Conservation (phyloP, 2,797 vertebrate genomes). For the Rhinophrynus dorsalis region DNA sequence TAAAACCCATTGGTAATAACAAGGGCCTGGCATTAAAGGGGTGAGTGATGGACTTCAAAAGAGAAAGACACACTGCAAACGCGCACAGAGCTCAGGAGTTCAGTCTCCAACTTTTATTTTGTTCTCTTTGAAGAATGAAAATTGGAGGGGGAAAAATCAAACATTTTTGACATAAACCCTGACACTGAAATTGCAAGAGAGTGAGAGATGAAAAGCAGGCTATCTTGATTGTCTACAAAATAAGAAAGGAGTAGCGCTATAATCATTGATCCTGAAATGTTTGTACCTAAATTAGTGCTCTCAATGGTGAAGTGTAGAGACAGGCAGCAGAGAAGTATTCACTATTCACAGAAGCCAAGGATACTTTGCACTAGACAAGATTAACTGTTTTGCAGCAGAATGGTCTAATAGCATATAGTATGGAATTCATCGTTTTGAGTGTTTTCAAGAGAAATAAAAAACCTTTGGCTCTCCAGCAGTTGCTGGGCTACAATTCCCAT, state of each 20-base stretch:
- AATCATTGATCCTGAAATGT: constrained; percentile 79
- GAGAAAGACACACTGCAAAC: constrained; percentile 63
- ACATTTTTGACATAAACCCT: constrained; percentile 74
- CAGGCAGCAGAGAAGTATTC: constrained; percentile 62
- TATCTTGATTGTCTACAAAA: constrained; percentile 79
- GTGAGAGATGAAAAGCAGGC: constrained; percentile 90
- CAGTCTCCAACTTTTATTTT: constrained; percentile 85
- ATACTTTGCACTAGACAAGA: constrained; percentile 56
- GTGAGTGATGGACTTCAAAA: constrained; percentile 87
- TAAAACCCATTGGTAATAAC: constrained; percentile 86
- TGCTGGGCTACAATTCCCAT: no score
- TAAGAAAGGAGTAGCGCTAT: constrained; percentile 74
- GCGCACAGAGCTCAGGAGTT: constrained; percentile 66
- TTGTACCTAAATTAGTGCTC: constrained; percentile 73
- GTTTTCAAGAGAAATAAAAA: no score
- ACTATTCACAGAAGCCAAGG: constrained; percentile 40
- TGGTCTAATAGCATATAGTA: not conserved
- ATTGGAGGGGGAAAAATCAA: constrained; percentile 84
- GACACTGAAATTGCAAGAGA: constrained; percentile 82
- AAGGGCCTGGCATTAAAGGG: constrained; percentile 87
- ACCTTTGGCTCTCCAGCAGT: no score
- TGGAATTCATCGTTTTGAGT: no score
- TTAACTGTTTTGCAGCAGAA: not conserved
- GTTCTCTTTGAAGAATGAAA: constrained; percentile 94
- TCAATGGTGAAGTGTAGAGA: constrained; percentile 71